Conservation (phyloP, 2,113 vertebrate species). For the Xenus cinereus region DNA sequence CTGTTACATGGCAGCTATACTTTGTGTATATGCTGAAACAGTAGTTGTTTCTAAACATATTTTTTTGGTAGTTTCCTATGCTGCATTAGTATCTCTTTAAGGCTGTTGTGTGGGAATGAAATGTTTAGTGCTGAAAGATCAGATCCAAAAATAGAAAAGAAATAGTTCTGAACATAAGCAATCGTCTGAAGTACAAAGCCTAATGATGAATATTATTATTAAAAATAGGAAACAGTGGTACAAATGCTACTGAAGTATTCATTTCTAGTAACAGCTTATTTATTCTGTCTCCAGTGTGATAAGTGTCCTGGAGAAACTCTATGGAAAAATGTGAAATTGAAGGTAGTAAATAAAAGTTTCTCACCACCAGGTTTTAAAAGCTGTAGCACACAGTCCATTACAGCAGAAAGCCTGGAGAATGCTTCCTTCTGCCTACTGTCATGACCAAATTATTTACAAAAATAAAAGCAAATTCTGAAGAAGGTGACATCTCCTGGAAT, state of each 20-base stretch:
- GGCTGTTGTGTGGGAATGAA: constrained; percentile 51
- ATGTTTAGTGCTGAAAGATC: constrained; percentile 35
- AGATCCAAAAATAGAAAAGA: constrained; percentile 58
- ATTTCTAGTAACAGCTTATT: neutral
- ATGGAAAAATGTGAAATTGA: neutral
- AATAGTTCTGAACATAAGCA: constrained; percentile 37
- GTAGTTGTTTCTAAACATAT: neutral
- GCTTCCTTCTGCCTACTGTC: neutral
- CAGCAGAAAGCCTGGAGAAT: neutral
- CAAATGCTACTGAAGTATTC: neutral
- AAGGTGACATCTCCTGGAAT: neutral
- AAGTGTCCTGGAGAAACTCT: neutral
- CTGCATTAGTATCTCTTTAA: constrained; percentile 35
- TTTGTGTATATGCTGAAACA: neutral
- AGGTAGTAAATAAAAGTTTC: neutral
- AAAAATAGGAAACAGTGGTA: constrained; percentile 34
- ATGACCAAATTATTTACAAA: neutral
- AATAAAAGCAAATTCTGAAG: neutral
- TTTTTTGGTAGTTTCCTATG: neutral
- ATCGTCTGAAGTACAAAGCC: constrained; percentile 8
- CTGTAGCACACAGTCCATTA: neutral
- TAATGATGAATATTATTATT: constrained; percentile 14
- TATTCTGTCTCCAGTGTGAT: neutral
- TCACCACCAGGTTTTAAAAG: neutral
- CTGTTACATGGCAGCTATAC: neutral